phyloP scores from a whole-genome alignment of 1,140 invertebrate genomes.

The Drosophila insularis region DNA sequence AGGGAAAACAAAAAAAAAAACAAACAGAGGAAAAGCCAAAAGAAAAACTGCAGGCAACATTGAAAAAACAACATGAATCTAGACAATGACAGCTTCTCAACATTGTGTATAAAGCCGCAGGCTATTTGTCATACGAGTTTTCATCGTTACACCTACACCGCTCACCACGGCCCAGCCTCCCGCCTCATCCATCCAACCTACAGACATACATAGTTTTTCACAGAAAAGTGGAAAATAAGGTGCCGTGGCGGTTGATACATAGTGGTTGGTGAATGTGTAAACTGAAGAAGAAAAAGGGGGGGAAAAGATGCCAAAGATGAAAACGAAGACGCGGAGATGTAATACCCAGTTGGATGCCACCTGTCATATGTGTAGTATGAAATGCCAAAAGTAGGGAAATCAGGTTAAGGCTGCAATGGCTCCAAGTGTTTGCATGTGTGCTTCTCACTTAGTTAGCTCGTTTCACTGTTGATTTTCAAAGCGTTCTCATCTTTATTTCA shows the following conservation, averaged over 20 bases:
- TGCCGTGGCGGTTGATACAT: neutral
- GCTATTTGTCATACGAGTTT: conserved; percentile 64
- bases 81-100: conserved; percentile 66
- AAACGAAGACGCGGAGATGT: neutral
- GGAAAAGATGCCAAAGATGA: neutral
- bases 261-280: neutral
- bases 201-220: conserved; percentile 19
- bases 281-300: neutral
- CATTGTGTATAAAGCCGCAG: conserved; percentile 62
- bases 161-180: neutral
- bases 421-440: neutral
- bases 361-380: conserved; percentile 13
- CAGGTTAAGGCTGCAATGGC: conserved; percentile 37
- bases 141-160: conserved; percentile 32
- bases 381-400: conserved; percentile 27
- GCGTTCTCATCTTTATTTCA: conserved; percentile 10
- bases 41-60: conserved; percentile 30
- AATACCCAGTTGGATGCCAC: conserved; percentile 2
- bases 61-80: conserved; percentile 58
- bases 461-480: conserved; percentile 16
- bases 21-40: conserved; percentile 22
- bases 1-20: conserved; percentile 14
- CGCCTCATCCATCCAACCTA: neutral
- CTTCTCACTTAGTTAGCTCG: conserved; percentile 25
- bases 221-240: conserved; percentile 42